Percentiles rank a stretch among this genome's conserved stretches.
Conservation (phyloP, 2,888 invertebrate species). For the Priapulus caudatus region DNA sequence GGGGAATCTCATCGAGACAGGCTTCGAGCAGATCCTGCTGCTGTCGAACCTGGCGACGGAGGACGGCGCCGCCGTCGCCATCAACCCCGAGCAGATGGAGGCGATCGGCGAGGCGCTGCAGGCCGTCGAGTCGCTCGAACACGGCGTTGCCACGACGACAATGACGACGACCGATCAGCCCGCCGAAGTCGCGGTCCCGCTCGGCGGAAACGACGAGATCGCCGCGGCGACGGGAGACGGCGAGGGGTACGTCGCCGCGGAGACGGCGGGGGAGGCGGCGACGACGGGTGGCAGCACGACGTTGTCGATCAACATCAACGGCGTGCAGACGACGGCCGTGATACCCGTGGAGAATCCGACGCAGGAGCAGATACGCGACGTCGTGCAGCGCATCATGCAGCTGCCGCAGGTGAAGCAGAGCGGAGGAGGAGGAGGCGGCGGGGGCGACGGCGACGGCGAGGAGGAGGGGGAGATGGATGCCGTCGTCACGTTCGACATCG, state of each 20-base stretch:
- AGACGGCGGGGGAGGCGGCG: background rate
- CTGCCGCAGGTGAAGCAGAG: too few species aligned
- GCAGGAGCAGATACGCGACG: background rate
- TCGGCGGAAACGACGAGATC: background rate
- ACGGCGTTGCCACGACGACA: too few species aligned
- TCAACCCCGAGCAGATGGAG: too few species aligned
- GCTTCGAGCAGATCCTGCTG: background rate
- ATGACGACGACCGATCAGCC: background rate
- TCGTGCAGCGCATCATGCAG: too few species aligned
- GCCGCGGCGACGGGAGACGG: background rate
- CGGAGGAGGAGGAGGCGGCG: too few species aligned
- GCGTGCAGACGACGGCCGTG: background rate
- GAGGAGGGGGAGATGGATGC: too few species aligned
- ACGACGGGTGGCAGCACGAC: background rate
- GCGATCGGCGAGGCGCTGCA: background rate
- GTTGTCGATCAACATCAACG: background rate
- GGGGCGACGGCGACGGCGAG: too few species aligned
- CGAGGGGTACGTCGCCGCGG: too few species aligned
- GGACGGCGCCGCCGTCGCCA: background rate
- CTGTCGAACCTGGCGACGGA: background rate
- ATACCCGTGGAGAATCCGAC: background rate
- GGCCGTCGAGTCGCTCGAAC: background rate
- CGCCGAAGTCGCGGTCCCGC: background rate
- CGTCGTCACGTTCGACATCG: too few species aligned
- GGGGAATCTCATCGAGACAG: background rate